Conservation (phyloP, 2,797 vertebrate species). For the Betta splendens region DNA sequence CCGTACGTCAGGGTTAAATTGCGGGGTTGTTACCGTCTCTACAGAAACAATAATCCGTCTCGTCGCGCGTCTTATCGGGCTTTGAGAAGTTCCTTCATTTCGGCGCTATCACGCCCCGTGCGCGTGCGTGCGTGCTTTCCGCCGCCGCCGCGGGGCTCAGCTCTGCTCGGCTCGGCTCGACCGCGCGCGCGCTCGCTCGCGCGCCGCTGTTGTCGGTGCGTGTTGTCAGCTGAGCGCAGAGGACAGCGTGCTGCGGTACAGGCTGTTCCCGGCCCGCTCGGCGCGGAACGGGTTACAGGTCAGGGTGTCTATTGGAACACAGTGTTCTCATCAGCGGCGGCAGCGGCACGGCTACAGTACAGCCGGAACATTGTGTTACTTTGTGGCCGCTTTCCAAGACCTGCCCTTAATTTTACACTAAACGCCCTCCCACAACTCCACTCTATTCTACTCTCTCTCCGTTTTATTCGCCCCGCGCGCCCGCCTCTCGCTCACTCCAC, state of each 20-base stretch:
- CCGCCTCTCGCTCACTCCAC: conserved; percentile 23
- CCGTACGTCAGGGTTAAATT: conserved; percentile 10
- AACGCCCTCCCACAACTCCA: conserved; percentile 75
- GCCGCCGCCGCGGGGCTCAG: conserved; percentile 1
- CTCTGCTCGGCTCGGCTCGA: no score
- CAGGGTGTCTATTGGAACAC: conserved; percentile 87
- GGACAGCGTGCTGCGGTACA: conserved; percentile 78
- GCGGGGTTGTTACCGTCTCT: conserved; percentile 25
- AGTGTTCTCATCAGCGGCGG: conserved; percentile 86
- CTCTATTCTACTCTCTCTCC: conserved; percentile 21
- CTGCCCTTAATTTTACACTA: conserved; percentile 83
- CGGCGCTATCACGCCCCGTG: conserved; percentile 34
- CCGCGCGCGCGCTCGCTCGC: no score
- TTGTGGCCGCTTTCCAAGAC: conserved; percentile 87
- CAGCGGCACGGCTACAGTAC: conserved; percentile 84
- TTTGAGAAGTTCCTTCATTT: conserved; percentile 38
- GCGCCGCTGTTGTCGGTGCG: conserved; percentile 48
- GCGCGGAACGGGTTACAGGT: conserved; percentile 88
- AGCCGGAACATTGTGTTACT: conserved; percentile 91
- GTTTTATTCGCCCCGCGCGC: background rate
- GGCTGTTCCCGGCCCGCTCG: conserved; percentile 78
- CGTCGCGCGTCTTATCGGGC: conserved; percentile 45
- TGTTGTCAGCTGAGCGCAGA: conserved; percentile 65
- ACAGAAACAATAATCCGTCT: conserved; percentile 43
- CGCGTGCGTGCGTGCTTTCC: background rate